Percentiles rank a stretch among this genome's conserved stretches.
Conservation (phyloP, 2,888 invertebrate species). For the Drosophila gaucha region DNA sequence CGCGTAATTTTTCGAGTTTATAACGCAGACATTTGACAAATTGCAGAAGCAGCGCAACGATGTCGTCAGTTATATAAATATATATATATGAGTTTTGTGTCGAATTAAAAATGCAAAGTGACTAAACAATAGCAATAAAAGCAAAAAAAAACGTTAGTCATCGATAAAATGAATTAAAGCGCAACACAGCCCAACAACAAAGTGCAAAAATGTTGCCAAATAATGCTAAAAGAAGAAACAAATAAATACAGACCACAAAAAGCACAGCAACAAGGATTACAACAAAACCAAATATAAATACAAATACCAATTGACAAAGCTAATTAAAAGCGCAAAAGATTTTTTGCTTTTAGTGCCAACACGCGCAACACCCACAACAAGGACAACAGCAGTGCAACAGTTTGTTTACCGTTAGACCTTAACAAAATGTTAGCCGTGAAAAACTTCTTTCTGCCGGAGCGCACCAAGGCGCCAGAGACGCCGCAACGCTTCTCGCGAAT, state of each 20-base stretch:
- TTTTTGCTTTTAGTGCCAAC: constrained; percentile 63
- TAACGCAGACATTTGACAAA: constrained; percentile 22
- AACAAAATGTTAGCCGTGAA: constrained; percentile 88
- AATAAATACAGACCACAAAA: constrained; percentile 24
- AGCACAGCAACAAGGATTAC: constrained; percentile 50
- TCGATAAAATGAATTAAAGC: constrained; percentile 42
- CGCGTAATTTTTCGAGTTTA: constrained; percentile 51
- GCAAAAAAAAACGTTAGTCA: constrained; percentile 31
- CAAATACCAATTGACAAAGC: constrained; percentile 30
- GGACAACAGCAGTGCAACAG: constrained; percentile 14
- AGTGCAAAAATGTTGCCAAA: constrained; percentile 59
- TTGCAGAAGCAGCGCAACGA: constrained; percentile 19
- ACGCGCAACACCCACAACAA: constrained; percentile 48
- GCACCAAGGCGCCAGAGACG: constrained; percentile 86
- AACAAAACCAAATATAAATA: constrained; percentile 51
- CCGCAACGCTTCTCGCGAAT: constrained; percentile 87
- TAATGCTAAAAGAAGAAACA: constrained; percentile 54
- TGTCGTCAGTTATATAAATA: constrained; percentile 55
- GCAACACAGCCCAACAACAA: constrained; percentile 56
- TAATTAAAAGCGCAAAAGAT: constrained; percentile 33
- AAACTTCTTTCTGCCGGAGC: constrained; percentile 90
- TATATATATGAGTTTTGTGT: constrained; percentile 24
- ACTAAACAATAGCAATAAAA: constrained; percentile 39
- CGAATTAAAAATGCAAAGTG: constrained; percentile 49
- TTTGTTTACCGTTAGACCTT: constrained; percentile 21